These are phyloP conservation scores for Coptotermes formosanus DNA, from an alignment of 1,140 invertebrate species.

Conservation along the genomic window DNA sequence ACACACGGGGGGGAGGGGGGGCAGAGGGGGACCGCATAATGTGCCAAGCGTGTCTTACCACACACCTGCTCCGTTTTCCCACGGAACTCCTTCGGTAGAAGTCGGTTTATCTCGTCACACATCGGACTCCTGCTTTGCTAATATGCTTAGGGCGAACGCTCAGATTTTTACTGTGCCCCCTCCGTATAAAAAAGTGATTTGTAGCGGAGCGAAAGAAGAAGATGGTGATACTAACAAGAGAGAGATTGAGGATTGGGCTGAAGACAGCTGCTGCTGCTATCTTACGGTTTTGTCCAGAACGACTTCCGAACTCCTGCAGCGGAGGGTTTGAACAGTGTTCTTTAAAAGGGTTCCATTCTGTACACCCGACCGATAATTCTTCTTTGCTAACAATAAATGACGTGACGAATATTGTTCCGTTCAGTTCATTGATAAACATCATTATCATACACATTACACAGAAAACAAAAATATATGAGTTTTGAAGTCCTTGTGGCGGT, in stretches of 20 bases:
- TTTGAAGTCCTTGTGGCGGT: too few species aligned
- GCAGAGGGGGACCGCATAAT: not conserved
- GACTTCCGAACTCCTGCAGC: not conserved
- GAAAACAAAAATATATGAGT: too few species aligned
- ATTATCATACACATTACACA: too few species aligned
- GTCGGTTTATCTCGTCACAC: conserved; percentile 1
- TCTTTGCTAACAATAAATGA: too few species aligned
- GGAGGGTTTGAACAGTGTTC: not conserved
- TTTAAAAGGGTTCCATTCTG: too few species aligned
- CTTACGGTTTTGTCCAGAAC: not conserved
- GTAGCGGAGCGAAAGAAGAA: not conserved
- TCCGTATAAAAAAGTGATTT: not conserved
- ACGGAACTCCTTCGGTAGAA: not conserved
- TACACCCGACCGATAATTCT: too few species aligned
- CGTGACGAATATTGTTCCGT: too few species aligned
- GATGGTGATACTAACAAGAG: not conserved
- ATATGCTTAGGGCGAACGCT: not conserved
- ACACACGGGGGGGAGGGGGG: not conserved
- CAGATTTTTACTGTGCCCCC: not conserved
- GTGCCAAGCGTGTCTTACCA: not conserved
- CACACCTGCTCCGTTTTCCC: conserved; percentile 16
- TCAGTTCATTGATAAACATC: too few species aligned
- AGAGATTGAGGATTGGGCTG: not conserved
- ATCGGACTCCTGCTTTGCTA: not conserved
- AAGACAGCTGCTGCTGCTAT: conserved; percentile 10